Conservation (phyloP, 2,113 vertebrate genomes). For the Axis porcinus region DNA sequence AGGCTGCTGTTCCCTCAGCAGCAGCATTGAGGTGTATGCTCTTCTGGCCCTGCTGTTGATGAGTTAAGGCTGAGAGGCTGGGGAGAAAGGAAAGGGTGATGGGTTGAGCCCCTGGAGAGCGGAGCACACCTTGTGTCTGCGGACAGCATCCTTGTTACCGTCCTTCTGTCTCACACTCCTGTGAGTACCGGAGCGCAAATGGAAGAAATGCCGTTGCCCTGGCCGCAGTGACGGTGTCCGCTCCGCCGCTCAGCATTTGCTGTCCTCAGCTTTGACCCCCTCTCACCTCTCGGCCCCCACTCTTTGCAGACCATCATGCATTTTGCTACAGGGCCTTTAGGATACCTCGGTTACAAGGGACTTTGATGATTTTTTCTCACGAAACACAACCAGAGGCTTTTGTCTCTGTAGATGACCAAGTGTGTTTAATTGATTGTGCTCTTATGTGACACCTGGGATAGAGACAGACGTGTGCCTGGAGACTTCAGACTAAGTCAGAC, state of each 20-base stretch:
- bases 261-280: background rate
- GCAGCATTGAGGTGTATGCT: background rate
- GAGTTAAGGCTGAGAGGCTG: background rate
- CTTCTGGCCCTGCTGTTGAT: background rate
- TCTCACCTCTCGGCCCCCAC: too few relatives aligned
- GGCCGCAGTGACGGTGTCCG: background rate
- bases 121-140: background rate
- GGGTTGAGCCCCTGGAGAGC: background rate
- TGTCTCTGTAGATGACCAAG: background rate
- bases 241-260: background rate
- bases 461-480: background rate
- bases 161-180: background rate
- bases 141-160: background rate
- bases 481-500: background rate
- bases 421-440: background rate
- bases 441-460: background rate
- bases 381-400: background rate
- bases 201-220: background rate
- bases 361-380: background rate
- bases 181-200: background rate
- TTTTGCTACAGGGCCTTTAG: background rate
- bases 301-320: background rate
- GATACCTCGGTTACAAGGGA: background rate
- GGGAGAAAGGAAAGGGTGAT: background rate
- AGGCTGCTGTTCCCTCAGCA: background rate